These are phyloP conservation scores for Manis javanica DNA, from an alignment of 2,797 vertebrate genomes.

Conservation along the genomic window DNA sequence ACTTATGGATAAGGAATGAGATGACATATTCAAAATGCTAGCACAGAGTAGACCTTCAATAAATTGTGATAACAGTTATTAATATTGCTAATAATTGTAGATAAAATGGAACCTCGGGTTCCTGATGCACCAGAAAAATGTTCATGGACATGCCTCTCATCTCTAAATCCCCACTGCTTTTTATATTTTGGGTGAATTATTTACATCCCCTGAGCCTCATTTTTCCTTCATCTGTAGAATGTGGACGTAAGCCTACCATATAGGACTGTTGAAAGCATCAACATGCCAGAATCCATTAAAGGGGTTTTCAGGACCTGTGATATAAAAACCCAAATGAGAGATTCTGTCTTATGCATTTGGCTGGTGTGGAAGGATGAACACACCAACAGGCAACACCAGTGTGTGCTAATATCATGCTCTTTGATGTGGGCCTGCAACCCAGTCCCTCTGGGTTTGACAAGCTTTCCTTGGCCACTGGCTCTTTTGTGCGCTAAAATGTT, in stretches of 20 bases:
- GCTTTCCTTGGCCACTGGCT: neutral
- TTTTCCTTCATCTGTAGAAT: neutral
- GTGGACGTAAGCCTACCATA: neutral
- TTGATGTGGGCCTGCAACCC: neutral
- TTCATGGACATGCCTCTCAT: neutral
- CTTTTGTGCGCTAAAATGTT: neutral
- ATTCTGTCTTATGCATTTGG: neutral
- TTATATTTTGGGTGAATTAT: neutral
- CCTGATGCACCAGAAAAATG: neutral
- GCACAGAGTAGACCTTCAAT: neutral
- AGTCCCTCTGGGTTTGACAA: neutral
- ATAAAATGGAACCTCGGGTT: neutral
- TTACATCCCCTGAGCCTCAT: neutral
- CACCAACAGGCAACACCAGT: neutral
- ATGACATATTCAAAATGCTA: neutral
- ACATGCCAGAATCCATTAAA: neutral
- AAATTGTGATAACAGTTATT: neutral
- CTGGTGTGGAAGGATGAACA: neutral
- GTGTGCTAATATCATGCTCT: neutral
- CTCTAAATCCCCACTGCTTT: neutral
- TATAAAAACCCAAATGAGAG: neutral
- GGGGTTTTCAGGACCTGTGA: neutral
- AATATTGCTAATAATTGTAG: neutral
- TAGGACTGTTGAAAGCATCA: neutral
- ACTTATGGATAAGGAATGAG: neutral